Evolutionary conservation across 2,113 vertebrate genomes (phyloP), one percentile per base, ranked within the genome.

Genomic region (Gymnarchus niloticus): DNA sequence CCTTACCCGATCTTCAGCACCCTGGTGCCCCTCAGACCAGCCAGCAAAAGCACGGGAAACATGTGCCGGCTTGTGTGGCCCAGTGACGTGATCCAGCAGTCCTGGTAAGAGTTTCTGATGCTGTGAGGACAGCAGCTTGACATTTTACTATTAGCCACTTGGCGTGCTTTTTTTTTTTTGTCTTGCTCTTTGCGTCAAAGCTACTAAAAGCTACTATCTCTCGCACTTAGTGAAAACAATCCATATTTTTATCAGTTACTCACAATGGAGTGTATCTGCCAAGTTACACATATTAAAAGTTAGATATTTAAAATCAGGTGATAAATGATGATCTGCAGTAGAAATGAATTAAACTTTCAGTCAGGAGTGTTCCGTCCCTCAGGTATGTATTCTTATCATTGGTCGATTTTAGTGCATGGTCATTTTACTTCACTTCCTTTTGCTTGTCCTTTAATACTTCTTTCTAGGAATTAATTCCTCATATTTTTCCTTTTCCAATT

Each of bases 51-150:
- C 93, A 98, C 96, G 0, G 96, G 95, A 0, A 95, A 97, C 41
- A 99, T 97, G 98, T 99, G 98, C 80, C 97, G 98, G 52, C 94
- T 97, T 83, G 89, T 94, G 19, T 97, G 97, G 96, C 96, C 97
- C n/a, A 97, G 93, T 0, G 92, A 96, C 21, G 61, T 93, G 86
- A 96, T 97, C 86, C 96, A 98, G 82, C 97, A 98, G 90, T 95
- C 96, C 85, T 99, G 98, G 98, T 99, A 48, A 25, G 94, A 97
- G 96, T 3, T 4, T 12, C 4, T 37, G 1, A 3, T 7, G 33
- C 56, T 78, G 23, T 25, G 19, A 7, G 57, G 23, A 17, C 37
- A 46, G 10, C 9, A n/a, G 21, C 21, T 1, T 48, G 76, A 7
- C 21, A 19, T 78, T 78, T 78, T 37, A n/a, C 3, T 37, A n/a